Evolutionary conservation across 1,140 invertebrate genomes (phyloP).

Genomic region (Oedothorax gibbosus): DNA sequence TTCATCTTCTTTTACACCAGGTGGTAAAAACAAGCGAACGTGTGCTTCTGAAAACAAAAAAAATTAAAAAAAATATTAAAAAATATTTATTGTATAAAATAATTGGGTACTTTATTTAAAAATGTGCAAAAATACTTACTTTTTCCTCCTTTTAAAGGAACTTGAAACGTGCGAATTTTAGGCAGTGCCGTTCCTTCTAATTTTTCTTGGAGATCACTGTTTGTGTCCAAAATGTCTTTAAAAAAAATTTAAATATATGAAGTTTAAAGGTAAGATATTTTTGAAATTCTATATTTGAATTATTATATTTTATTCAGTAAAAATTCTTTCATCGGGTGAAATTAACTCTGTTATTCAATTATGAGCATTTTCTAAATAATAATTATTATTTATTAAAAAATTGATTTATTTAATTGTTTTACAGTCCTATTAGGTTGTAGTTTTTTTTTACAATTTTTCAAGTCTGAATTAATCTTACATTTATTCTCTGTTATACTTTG

Average conservation of each 20-base stretch:
- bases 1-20: constrained; percentile 86
- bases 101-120: background rate
- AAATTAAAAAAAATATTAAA: no score
- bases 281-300: background rate
- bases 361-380: no score
- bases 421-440: no score
- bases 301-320: no score
- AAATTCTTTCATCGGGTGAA: no score
- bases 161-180: constrained; percentile 81
- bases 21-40: constrained; percentile 84
- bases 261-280: background rate
- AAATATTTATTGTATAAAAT: background rate
- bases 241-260: constrained; percentile 11
- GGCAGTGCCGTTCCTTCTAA: constrained; percentile 81
- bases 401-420: no score
- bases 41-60: constrained; percentile 71
- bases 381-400: no score
- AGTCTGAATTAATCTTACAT: no score
- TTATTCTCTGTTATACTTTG: no score
- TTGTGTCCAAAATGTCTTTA: constrained; percentile 68
- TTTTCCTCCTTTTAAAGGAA: constrained; percentile 84
- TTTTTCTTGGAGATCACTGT: constrained; percentile 73
- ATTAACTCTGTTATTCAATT: no score
- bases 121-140: constrained; percentile 66
- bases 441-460: no score